phyloP scores from a whole-genome alignment of 2,113 vertebrate genomes.

The Morone saxatilis region DNA sequence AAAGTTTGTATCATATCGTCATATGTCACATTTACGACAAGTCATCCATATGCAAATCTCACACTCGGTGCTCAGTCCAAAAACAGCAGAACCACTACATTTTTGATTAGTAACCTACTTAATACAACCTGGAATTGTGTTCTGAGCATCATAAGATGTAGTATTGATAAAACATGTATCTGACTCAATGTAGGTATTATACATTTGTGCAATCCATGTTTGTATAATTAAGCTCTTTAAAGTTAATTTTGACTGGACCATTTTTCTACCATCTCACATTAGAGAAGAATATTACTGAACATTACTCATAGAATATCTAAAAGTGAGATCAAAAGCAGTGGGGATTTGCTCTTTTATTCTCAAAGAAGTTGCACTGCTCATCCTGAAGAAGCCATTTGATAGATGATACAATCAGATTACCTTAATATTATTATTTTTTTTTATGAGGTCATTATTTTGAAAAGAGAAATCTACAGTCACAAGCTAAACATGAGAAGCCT shows the following conservation, averaged over 20 bases:
- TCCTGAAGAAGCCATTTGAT: not conserved
- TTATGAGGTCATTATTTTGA: not conserved
- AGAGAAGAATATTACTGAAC: not conserved
- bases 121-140: not conserved
- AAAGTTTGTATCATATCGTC: not conserved
- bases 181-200: not conserved
- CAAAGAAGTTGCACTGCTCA: not conserved
- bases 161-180: not conserved
- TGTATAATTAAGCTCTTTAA: not conserved
- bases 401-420: not conserved
- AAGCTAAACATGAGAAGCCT: conserved; percentile 8
- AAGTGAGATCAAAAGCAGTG: not conserved
- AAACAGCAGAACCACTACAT: not conserved
- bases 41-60: not conserved
- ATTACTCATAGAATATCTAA: not conserved
- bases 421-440: too few relatives aligned
- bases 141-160: not conserved
- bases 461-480: not conserved
- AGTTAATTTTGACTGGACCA: not conserved
- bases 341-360: not conserved
- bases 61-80: not conserved
- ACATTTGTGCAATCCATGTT: not conserved
- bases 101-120: not conserved
- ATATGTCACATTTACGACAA: not conserved
- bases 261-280: not conserved